Evolutionary conservation across 2,113 vertebrate genomes (phyloP).

Genomic region (Dicrurus megarhynchus): DNA sequence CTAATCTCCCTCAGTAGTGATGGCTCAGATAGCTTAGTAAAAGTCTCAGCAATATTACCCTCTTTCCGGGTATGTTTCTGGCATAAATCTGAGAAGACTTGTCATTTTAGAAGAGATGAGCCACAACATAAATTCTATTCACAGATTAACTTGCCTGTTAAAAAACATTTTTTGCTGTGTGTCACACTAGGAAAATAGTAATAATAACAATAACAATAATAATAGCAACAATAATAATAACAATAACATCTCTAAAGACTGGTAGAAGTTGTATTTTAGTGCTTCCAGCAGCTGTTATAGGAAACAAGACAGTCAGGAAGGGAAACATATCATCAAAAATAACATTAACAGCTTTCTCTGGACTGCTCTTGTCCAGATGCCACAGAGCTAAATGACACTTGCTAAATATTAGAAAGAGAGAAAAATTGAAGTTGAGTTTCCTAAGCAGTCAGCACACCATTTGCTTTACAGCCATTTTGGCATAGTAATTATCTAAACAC

Average conservation of each 20-base stretch:
- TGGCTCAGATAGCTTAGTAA: background rate
- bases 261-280: background rate
- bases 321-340: background rate
- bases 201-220: background rate
- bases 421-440: background rate
- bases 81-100: background rate
- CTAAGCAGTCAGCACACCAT: background rate
- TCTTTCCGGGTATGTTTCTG: background rate
- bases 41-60: background rate
- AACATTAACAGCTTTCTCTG: background rate
- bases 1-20: background rate
- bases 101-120: background rate
- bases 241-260: background rate
- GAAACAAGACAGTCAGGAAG: background rate
- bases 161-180: background rate
- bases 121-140: background rate
- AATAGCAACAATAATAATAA: background rate
- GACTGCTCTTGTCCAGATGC: conserved; percentile 33
- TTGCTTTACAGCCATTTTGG: conserved; percentile 9
- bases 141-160: background rate
- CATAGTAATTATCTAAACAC: background rate
- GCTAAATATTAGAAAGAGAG: background rate
- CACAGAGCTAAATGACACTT: background rate
- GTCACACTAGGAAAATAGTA: background rate
- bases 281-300: background rate